These are phyloP conservation scores for Dallia pectoralis DNA, from an alignment of 2,797 vertebrate genomes.

Conservation along the genomic window DNA sequence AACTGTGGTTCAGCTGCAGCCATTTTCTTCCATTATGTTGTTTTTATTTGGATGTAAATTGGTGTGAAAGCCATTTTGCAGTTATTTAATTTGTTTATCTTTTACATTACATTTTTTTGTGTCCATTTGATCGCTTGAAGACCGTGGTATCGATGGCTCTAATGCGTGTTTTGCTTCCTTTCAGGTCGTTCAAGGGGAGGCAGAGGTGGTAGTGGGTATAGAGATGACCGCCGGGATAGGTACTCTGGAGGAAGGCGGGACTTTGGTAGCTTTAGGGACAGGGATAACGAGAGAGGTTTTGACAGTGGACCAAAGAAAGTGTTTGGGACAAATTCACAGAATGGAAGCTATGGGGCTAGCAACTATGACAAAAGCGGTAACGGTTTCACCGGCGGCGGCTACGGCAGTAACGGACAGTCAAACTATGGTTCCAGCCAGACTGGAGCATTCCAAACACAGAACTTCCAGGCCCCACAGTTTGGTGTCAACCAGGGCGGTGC, in stretches of 20 bases:
- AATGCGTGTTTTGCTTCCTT: background rate
- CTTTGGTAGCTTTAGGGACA: conserved; percentile 89
- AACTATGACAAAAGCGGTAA: conserved; percentile 73
- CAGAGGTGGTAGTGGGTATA: conserved; percentile 80
- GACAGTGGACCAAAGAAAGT: conserved; percentile 87
- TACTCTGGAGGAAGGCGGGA: conserved; percentile 94
- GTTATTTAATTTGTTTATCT: background rate
- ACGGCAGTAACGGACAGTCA: conserved; percentile 79
- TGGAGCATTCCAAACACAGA: conserved; percentile 82
- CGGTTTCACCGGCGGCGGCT: conserved; percentile 23
- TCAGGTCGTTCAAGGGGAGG: conserved; percentile 97
- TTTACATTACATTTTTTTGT: background rate
- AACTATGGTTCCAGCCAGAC: conserved; percentile 80
- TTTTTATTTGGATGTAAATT: conserved; percentile 26
- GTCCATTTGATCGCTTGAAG: background rate
- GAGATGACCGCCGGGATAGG: conserved; percentile 91
- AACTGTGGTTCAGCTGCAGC: conserved; percentile 76
- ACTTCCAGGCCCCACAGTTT: conserved; percentile 84
- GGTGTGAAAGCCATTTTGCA: conserved; percentile 20
- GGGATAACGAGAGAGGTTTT: conserved; percentile 88
- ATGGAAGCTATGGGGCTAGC: conserved; percentile 82
- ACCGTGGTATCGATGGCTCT: background rate
- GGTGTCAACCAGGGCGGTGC: conserved; percentile 73
- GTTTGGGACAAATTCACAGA: conserved; percentile 86
- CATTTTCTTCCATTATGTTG: conserved; percentile 30